Percentiles rank a stretch among this genome's conserved stretches.
Evolutionary conservation across 2,888 invertebrate genomes (phyloP).

Genomic region (Timema cristinae): DNA sequence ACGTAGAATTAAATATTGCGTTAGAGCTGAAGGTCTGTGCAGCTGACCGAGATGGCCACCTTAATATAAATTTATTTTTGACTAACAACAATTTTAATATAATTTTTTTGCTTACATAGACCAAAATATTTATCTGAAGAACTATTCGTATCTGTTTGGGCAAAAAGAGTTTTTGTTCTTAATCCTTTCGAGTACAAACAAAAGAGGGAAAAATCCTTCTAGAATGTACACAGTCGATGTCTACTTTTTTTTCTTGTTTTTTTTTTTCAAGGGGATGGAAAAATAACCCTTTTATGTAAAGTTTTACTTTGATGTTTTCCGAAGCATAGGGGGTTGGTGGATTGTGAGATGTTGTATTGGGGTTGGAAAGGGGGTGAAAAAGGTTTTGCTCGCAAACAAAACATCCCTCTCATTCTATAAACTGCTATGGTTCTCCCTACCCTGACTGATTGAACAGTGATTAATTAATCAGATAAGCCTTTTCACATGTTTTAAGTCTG

Average conservation of each 20-base stretch:
- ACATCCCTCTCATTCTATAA: slow-evolving; percentile 9
- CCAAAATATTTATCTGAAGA: too few species aligned
- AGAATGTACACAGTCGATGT: neutral
- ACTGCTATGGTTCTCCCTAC: neutral
- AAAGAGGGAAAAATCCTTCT: too few species aligned
- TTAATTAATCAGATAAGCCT: slow-evolving; percentile 34
- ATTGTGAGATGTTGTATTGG: neutral
- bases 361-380: slow-evolving; percentile 4
- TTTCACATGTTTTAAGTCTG: slow-evolving; percentile 28
- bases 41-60: too few species aligned
- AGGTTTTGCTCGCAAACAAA: slow-evolving; percentile 11
- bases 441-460: slow-evolving; percentile 32
- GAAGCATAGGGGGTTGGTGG: neutral
- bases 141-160: too few species aligned
- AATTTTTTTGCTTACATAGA: too few species aligned
- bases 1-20: too few species aligned
- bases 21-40: too few species aligned
- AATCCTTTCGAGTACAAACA: too few species aligned
- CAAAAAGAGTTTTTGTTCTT: too few species aligned
- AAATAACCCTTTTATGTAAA: slow-evolving; percentile 29
- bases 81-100: too few species aligned
- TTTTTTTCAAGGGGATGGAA: neutral
- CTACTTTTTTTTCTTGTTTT: slow-evolving; percentile 2
- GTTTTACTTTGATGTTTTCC: slow-evolving; percentile 29
- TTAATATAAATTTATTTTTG: too few species aligned